Conservation (phyloP, 2,888 invertebrate species). For the Pheosia tremula region DNA sequence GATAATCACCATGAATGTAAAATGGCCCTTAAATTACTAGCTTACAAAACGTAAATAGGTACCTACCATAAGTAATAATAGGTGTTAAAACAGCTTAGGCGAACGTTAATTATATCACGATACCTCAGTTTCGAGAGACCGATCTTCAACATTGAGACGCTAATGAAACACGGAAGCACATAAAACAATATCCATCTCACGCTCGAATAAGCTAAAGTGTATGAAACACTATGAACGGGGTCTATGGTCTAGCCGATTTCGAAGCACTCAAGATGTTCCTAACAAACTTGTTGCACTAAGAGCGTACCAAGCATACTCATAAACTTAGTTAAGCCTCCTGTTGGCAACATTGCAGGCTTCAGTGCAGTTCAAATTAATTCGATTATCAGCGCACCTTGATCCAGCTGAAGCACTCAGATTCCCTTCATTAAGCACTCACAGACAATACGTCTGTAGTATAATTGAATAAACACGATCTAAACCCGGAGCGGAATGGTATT, state of each 20-base stretch:
- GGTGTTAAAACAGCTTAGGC: background rate
- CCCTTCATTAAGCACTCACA: slow-evolving; percentile 61
- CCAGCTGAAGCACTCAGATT: slow-evolving; percentile 69
- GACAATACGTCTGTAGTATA: slow-evolving; percentile 36
- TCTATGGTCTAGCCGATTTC: slow-evolving; percentile 71
- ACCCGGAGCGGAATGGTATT: background rate
- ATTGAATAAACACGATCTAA: slow-evolving; percentile 5
- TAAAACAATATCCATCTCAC: slow-evolving; percentile 25
- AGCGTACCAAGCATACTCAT: slow-evolving; percentile 78
- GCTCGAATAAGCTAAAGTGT: slow-evolving; percentile 36
- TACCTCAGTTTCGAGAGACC: slow-evolving; percentile 19
- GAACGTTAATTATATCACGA: background rate
- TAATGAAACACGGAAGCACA: slow-evolving; percentile 16
- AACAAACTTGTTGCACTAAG: slow-evolving; percentile 79
- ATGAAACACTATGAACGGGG: slow-evolving; percentile 52
- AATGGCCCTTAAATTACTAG: background rate
- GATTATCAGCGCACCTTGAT: slow-evolving; percentile 82
- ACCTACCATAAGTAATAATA: too few relatives aligned
- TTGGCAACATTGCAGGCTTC: slow-evolving; percentile 73
- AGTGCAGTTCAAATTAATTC: slow-evolving; percentile 78
- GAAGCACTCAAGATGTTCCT: slow-evolving; percentile 78
- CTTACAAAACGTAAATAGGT: too few relatives aligned
- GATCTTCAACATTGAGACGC: slow-evolving; percentile 11
- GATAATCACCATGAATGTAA: too few relatives aligned
- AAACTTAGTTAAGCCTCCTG: slow-evolving; percentile 79